phyloP scores from a whole-genome alignment of 2,113 vertebrate species.

The Vireo altiloquus region DNA sequence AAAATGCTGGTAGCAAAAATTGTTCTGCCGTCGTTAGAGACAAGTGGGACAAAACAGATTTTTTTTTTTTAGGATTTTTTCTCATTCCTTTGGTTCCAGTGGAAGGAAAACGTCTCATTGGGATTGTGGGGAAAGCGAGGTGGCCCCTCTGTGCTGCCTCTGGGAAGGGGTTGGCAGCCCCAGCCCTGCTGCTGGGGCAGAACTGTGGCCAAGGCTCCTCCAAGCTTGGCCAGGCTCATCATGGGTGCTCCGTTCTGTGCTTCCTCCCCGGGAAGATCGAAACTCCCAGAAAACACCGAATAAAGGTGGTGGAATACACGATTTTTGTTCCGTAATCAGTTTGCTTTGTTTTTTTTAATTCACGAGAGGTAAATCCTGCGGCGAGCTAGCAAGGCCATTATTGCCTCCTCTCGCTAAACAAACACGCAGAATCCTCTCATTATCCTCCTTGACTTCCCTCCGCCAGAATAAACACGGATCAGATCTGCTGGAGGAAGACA shows the following conservation, averaged over 20 bases:
- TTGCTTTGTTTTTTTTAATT: constrained; percentile 54
- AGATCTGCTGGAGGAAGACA: constrained; percentile 13
- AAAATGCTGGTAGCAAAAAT: background rate
- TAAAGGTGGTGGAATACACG: background rate
- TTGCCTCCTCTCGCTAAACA: constrained; percentile 34
- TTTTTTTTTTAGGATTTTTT: background rate
- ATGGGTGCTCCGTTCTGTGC: rapidly evolving
- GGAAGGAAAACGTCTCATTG: background rate
- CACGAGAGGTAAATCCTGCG: constrained; percentile 55
- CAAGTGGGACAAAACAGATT: background rate
- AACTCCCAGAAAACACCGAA: background rate
- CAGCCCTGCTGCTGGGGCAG: background rate
- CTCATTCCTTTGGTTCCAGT: background rate
- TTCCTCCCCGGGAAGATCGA: background rate
- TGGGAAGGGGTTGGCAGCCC: background rate
- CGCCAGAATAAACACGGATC: constrained; percentile 26
- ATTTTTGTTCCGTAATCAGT: constrained; percentile 18
- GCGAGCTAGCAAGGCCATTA: constrained; percentile 34
- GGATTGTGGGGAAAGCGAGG: background rate
- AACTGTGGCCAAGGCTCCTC: background rate
- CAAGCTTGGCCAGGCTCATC: background rate
- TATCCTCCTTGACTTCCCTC: constrained; percentile 31
- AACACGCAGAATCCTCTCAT: constrained; percentile 48
- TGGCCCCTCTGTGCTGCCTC: background rate
- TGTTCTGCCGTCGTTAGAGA: background rate